Evolutionary conservation across 2,113 vertebrate species (phyloP).

Genomic region (Jaculus jaculus): DNA sequence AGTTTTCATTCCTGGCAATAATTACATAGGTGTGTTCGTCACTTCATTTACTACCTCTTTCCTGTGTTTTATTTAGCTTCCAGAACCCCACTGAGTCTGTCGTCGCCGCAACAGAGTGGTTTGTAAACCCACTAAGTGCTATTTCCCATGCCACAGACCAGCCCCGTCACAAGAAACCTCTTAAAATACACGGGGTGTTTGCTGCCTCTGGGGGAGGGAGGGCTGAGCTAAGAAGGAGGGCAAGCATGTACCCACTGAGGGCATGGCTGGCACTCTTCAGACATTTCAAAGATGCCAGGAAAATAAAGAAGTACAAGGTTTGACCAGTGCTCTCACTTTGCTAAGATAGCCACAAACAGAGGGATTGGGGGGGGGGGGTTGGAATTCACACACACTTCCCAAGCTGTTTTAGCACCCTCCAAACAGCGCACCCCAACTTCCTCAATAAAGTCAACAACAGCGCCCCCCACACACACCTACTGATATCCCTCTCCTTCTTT

Average conservation of each 20-base stretch:
- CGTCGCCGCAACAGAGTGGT: conserved; percentile 65
- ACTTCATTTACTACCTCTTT: conserved; percentile 81
- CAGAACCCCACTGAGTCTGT: conserved; percentile 82
- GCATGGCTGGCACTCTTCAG: conserved; percentile 41
- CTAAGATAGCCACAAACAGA: conserved; percentile 38
- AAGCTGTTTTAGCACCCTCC: neutral
- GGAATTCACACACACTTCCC: neutral
- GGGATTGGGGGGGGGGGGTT: neutral
- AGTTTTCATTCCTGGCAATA: conserved; percentile 83
- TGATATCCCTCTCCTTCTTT: neutral
- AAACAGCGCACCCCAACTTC: neutral
- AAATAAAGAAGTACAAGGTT: conserved; percentile 48
- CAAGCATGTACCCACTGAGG: conserved; percentile 45
- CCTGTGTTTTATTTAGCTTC: conserved; percentile 85
- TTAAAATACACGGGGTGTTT: conserved; percentile 78
- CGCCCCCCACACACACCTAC: neutral
- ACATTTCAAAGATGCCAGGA: conserved; percentile 41
- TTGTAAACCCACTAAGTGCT: conserved; percentile 80
- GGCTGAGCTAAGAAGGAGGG: conserved; percentile 55
- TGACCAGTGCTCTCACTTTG: conserved; percentile 53
- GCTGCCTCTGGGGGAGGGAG: conserved; percentile 8
- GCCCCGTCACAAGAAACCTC: conserved; percentile 76
- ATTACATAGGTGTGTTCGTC: conserved; percentile 83
- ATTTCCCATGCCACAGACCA: conserved; percentile 73
- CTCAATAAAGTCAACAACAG: neutral